phyloP scores from a whole-genome alignment of 2,888 invertebrate genomes.

The Trissoscelio sp. region DNA sequence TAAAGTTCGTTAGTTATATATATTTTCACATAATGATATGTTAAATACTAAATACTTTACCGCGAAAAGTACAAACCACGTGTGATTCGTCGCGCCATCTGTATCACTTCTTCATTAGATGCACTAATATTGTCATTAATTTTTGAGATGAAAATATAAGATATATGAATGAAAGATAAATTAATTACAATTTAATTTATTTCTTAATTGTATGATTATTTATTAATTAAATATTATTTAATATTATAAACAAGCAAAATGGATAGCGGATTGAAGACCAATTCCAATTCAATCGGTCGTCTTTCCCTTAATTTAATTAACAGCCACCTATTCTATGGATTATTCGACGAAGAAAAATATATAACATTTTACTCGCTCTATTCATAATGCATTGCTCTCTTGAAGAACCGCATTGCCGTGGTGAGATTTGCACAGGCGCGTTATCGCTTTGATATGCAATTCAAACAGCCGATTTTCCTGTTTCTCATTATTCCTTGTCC shows the following conservation, averaged over 20 bases:
- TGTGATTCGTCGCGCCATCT: slow-evolving; percentile 48
- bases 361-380: slow-evolving; percentile 50
- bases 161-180: no score
- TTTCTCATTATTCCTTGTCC: slow-evolving; percentile 21
- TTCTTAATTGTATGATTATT: background rate
- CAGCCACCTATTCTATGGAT: slow-evolving; percentile 40
- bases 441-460: slow-evolving; percentile 40
- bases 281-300: slow-evolving; percentile 31
- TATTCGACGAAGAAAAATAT: slow-evolving; percentile 51
- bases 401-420: slow-evolving; percentile 48
- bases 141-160: slow-evolving; percentile 39
- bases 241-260: background rate
- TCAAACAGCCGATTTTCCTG: slow-evolving; percentile 34
- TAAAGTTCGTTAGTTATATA: no score
- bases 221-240: background rate
- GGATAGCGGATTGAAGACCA: slow-evolving; percentile 5
- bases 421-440: slow-evolving; percentile 34
- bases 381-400: slow-evolving; percentile 60
- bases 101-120: slow-evolving; percentile 17
- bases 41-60: slow-evolving; percentile 25
- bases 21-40: no score
- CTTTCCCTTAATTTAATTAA: slow-evolving; percentile 42
- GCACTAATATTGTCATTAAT: slow-evolving; percentile 43
- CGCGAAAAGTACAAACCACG: slow-evolving; percentile 34
- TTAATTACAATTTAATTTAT: no score